phyloP scores from a whole-genome alignment of 64 coral and sea anemone species.

The Dendronephthya gigantea region DNA sequence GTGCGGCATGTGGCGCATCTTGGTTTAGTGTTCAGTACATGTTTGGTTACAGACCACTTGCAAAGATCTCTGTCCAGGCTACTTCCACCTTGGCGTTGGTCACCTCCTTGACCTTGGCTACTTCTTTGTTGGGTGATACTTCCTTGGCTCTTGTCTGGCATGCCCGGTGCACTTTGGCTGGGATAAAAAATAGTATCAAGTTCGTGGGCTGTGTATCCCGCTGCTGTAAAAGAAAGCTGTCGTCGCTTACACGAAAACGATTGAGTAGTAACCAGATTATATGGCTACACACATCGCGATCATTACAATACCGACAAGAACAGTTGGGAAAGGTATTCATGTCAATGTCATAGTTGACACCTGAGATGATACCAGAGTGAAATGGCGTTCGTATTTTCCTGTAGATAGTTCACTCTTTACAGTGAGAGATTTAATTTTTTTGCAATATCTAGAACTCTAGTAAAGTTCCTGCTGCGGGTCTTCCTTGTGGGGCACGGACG shows the following conservation, averaged over 20 bases:
- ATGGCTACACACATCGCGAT: constrained; percentile 44
- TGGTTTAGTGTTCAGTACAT: constrained; percentile 40
- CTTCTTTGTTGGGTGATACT: background rate
- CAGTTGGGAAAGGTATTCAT: constrained; percentile 20
- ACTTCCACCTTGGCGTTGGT: too few relatives aligned
- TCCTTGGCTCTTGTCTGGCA: constrained; percentile 5
- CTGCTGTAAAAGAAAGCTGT: constrained; percentile 28
- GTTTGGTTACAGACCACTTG: constrained; percentile 47
- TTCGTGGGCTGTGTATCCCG: constrained; percentile 40
- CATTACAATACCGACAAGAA: constrained; percentile 46
- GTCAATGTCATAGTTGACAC: constrained; percentile 43
- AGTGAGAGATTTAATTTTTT: constrained; percentile 46
- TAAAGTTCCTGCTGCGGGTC: too few relatives aligned
- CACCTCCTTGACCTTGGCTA: too few relatives aligned
- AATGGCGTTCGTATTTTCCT: constrained; percentile 24
- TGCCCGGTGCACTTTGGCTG: background rate
- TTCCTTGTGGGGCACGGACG: background rate
- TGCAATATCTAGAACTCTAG: constrained; percentile 25
- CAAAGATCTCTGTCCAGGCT: too few relatives aligned
- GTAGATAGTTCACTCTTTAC: constrained; percentile 15
- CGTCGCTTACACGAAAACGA: constrained; percentile 30
- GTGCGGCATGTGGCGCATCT: constrained; percentile 18
- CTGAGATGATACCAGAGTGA: constrained; percentile 13
- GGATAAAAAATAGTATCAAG: constrained; percentile 39
- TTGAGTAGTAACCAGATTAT: constrained; percentile 44